Evolutionary conservation across 2,888 invertebrate genomes (phyloP).

Genomic region (Hoplodrina blanda): DNA sequence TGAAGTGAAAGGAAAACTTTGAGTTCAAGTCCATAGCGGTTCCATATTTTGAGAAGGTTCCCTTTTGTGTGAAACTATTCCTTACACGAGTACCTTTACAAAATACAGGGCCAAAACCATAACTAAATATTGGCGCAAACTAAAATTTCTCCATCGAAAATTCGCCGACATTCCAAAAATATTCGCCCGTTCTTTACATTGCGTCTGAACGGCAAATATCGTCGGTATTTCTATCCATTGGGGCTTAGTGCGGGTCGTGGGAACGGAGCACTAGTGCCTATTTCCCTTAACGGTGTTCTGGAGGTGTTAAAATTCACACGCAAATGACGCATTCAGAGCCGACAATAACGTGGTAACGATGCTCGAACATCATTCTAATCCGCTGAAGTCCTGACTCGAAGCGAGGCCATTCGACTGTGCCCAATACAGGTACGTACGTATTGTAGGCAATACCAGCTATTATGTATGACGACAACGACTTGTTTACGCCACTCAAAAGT

Average conservation of each 20-base stretch:
- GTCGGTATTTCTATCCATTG: conserved; percentile 54
- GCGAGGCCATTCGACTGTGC: conserved; percentile 6
- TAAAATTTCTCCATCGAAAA: conserved; percentile 40
- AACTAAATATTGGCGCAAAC: conserved; percentile 52
- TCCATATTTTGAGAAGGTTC: conserved; percentile 40
- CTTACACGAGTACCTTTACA: conserved; percentile 30
- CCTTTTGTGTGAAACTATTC: conserved; percentile 49
- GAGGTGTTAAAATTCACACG: conserved; percentile 57
- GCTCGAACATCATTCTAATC: conserved; percentile 50
- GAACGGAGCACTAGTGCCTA: conserved; percentile 22
- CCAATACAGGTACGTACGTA: conserved; percentile 12
- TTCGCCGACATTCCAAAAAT: conserved; percentile 55
- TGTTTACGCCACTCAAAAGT: conserved; percentile 83
- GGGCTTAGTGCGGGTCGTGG: conserved; percentile 26
- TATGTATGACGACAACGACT: conserved; percentile 59
- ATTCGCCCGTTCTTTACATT: conserved; percentile 49
- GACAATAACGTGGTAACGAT: conserved; percentile 50
- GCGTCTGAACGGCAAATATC: conserved; percentile 32
- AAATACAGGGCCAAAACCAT: conserved; percentile 39
- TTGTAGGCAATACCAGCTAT: conserved; percentile 7
- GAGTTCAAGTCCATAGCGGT: conserved; percentile 39
- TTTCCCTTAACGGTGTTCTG: conserved; percentile 40
- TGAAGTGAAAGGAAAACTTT: conserved; percentile 60
- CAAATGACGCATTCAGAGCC: conserved; percentile 58
- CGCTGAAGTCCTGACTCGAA: conserved; percentile 28